These are phyloP conservation scores for Chondrilla cf. caribensis DNA, from an alignment of 37 sponge, comb jelly and placozoan genomes.

Conservation along the genomic window DNA sequence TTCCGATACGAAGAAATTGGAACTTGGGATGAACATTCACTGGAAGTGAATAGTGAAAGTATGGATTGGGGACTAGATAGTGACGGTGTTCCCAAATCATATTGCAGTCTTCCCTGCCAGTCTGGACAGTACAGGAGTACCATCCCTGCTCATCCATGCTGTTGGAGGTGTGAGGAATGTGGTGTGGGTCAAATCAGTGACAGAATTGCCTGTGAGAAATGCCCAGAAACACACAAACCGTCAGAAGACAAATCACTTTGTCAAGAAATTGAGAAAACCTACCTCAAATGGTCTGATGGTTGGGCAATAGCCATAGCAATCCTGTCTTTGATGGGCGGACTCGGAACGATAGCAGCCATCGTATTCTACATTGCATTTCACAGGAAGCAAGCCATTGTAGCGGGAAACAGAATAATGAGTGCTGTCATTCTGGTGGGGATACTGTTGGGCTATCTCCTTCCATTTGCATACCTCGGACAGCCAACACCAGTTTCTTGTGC, in stretches of 20 bases:
- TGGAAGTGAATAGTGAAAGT: neutral
- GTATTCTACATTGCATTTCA: conserved; percentile 2
- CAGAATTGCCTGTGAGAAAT: neutral
- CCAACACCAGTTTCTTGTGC: conserved; percentile 54
- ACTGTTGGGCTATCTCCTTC: conserved; percentile 30
- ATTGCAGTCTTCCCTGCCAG: neutral
- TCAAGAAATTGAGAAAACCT: neutral
- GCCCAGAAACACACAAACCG: neutral
- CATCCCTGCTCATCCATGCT: neutral
- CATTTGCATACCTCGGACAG: conserved; percentile 48
- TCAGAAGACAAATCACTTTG: neutral
- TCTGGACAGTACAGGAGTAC: neutral
- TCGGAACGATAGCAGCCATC: neutral
- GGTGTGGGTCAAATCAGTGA: neutral
- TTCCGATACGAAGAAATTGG: neutral
- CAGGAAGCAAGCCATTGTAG: conserved; percentile 66
- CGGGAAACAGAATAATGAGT: conserved; percentile 76
- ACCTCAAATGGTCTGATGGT: neutral
- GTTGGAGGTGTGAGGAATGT: neutral
- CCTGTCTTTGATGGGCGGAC: neutral
- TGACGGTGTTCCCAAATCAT: neutral
- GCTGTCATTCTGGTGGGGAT: conserved; percentile 54
- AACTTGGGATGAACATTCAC: neutral
- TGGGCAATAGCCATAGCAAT: neutral
- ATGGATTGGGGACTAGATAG: neutral